Evolutionary conservation across 1,140 invertebrate species (phyloP).

Genomic region (Telenomus remus): DNA sequence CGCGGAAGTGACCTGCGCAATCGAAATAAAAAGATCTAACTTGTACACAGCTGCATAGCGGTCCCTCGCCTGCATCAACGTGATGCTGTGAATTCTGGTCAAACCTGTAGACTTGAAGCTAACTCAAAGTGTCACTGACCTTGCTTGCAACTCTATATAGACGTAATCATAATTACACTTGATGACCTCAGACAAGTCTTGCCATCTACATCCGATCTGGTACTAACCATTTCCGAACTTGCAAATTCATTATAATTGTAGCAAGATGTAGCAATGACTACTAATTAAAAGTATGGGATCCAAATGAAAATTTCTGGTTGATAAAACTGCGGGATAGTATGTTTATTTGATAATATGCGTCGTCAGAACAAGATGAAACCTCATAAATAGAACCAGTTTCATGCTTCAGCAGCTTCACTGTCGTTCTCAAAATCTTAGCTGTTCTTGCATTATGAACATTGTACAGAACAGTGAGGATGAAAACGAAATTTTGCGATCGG

Average conservation of each 20-base stretch:
- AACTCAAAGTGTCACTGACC: constrained; percentile 68
- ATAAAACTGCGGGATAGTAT: too few relatives aligned
- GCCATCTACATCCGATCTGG: constrained; percentile 24
- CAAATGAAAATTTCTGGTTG: neutral
- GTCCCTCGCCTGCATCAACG: constrained; percentile 47
- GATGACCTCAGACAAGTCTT: constrained; percentile 38
- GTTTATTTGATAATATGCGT: constrained; percentile 35
- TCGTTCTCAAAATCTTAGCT: constrained; percentile 52
- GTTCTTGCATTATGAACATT: constrained; percentile 23
- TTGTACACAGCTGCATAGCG: constrained; percentile 23
- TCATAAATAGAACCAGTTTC: constrained; percentile 47
- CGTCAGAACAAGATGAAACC: constrained; percentile 37
- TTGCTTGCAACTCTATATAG: constrained; percentile 21
- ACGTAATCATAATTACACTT: constrained; percentile 1
- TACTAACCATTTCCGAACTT: neutral
- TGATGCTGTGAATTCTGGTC: constrained; percentile 67
- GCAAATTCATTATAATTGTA: constrained; percentile 10
- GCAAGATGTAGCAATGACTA: too few relatives aligned
- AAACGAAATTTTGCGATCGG: constrained; percentile 37
- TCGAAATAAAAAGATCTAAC: constrained; percentile 19
- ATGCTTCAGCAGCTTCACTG: constrained; percentile 51
- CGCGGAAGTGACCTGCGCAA: constrained; percentile 39
- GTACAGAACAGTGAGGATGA: constrained; percentile 32
- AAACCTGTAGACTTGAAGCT: constrained; percentile 66
- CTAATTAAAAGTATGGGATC: too few relatives aligned